These are phyloP conservation scores for Zoanthus gigantus DNA, from an alignment of 92 coral and sea anemone species.

Conservation along the genomic window DNA sequence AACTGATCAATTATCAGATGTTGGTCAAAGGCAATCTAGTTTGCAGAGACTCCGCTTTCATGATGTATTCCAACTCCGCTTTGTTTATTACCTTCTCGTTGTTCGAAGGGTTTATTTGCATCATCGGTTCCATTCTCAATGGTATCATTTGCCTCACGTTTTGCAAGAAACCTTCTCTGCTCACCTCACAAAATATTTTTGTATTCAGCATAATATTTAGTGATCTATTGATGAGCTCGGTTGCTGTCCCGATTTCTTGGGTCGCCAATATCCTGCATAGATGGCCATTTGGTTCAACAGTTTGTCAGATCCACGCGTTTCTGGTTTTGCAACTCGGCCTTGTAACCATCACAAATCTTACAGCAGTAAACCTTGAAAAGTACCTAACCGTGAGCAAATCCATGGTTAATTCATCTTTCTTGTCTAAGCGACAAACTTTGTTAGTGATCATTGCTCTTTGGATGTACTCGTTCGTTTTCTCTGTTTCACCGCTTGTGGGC, in stretches of 20 bases:
- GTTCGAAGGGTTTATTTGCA: background rate
- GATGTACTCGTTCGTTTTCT: conserved; percentile 57
- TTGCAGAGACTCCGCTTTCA: too few relatives aligned
- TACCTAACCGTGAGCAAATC: conserved; percentile 66
- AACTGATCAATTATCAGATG: too few relatives aligned
- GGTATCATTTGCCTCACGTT: background rate
- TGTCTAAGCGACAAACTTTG: conserved; percentile 42
- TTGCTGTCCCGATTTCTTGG: conserved; percentile 69
- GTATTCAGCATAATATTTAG: conserved; percentile 67
- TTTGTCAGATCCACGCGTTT: conserved; percentile 71
- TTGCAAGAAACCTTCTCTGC: conserved; percentile 36
- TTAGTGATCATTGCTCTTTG: conserved; percentile 52
- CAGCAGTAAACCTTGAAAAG: conserved; percentile 59
- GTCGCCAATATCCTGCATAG: conserved; percentile 43
- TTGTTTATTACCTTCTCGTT: background rate
- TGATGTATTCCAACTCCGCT: background rate
- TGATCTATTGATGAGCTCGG: conserved; percentile 61
- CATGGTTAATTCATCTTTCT: conserved; percentile 44
- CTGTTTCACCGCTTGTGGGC: conserved; percentile 58
- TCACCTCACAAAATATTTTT: conserved; percentile 57
- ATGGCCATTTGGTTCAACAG: conserved; percentile 64
- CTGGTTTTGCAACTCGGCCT: conserved; percentile 67
- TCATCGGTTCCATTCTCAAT: background rate
- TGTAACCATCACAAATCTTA: conserved; percentile 68
- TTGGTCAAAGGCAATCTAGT: too few relatives aligned